Evolutionary conservation across 1,140 invertebrate genomes (phyloP).

Genomic region (Acromyrmex charruanus): DNA sequence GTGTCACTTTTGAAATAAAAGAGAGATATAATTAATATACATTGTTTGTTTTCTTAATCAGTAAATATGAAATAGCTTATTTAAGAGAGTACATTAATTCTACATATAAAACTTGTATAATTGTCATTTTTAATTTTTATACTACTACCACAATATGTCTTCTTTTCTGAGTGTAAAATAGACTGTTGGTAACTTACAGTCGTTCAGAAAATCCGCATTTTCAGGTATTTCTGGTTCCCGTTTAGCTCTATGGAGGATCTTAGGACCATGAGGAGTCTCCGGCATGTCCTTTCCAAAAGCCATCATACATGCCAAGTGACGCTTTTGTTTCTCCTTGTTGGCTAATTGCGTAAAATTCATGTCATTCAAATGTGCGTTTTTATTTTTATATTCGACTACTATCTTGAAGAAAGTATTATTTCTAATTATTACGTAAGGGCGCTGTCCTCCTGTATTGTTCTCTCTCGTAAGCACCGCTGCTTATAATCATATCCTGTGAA

Average conservation of each 20-base stretch:
- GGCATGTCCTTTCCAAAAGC: constrained; percentile 86
- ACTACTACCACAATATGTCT: too few relatives aligned
- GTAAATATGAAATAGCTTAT: too few relatives aligned
- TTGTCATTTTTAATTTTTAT: too few relatives aligned
- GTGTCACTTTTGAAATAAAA: too few relatives aligned
- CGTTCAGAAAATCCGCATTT: constrained; percentile 76
- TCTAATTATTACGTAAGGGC: constrained; percentile 81
- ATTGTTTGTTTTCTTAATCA: too few relatives aligned
- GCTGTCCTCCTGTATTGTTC: constrained; percentile 83
- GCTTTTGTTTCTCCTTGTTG: constrained; percentile 84
- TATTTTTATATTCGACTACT: not conserved
- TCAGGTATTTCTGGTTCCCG: constrained; percentile 61
- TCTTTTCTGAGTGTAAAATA: too few relatives aligned
- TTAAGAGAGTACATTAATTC: too few relatives aligned
- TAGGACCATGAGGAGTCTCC: constrained; percentile 80
- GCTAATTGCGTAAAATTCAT: constrained; percentile 70
- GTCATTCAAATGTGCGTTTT: not conserved
- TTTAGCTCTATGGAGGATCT: constrained; percentile 72
- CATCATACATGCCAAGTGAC: constrained; percentile 85
- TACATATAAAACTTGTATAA: too few relatives aligned
- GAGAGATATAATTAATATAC: too few relatives aligned
- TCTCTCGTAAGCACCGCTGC: constrained; percentile 83
- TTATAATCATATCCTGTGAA: constrained; percentile 78
- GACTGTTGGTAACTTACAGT: constrained; percentile 75
- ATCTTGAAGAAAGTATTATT: constrained; percentile 3